Evolutionary conservation across 1,140 invertebrate species (phyloP).

Genomic region (Neodiprion fabricii): DNA sequence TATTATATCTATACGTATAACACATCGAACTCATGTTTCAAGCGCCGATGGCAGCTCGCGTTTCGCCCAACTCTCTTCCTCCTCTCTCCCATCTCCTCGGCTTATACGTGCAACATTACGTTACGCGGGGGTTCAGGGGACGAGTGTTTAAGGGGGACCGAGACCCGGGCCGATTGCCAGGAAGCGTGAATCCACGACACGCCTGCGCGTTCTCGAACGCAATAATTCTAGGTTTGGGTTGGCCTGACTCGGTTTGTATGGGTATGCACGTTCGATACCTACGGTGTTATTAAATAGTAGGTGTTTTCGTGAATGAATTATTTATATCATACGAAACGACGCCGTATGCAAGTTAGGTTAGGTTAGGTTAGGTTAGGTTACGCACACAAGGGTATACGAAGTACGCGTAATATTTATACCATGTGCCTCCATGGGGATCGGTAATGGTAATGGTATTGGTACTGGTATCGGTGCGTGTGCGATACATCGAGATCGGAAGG

Average conservation of each 20-base stretch:
- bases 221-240: conserved; percentile 2
- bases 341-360: no score
- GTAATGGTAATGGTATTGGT: no score
- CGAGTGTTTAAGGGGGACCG: neutral
- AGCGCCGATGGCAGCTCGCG: no score
- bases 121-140: no score
- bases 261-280: neutral
- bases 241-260: neutral
- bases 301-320: conserved; percentile 7
- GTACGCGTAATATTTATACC: neutral
- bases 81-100: no score
- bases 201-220: conserved; percentile 1
- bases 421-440: no score
- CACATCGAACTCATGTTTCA: no score
- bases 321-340: neutral
- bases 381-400: neutral
- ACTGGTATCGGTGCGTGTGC: neutral
- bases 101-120: no score
- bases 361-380: no score
- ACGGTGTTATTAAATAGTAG: conserved; percentile 7
- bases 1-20: no score
- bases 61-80: no score
- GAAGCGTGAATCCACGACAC: conserved; percentile 6
- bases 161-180: conserved; percentile 4
- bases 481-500: neutral